Evolutionary conservation across 2,888 invertebrate species (phyloP).

Genomic region (Globia sparganii): DNA sequence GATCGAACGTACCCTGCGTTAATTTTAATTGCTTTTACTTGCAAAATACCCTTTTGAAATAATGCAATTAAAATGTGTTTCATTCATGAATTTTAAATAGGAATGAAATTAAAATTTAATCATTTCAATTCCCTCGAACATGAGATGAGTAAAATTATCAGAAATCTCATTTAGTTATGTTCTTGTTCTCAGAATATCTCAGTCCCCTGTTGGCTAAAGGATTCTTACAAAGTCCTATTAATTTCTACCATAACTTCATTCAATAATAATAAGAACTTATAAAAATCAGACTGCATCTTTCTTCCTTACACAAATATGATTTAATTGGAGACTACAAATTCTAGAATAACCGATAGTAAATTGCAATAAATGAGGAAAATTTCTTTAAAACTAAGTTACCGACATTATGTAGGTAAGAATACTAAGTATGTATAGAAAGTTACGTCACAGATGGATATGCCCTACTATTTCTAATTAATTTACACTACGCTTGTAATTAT

Average conservation of each 20-base stretch:
- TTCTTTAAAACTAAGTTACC: not conserved
- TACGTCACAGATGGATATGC: not conserved
- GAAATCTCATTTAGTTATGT: conserved; percentile 6
- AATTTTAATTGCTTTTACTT: conserved; percentile 16
- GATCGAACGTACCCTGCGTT: not conserved
- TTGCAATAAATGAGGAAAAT: conserved; percentile 12
- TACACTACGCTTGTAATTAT: not conserved
- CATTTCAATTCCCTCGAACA: too few species aligned
- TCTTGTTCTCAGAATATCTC: conserved; percentile 2
- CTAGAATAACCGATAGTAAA: not conserved
- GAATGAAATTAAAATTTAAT: not conserved
- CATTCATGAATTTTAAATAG: not conserved
- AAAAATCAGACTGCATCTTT: not conserved
- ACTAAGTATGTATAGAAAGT: not conserved
- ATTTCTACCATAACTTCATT: not conserved
- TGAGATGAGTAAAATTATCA: not conserved
- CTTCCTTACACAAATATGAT: not conserved
- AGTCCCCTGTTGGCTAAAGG: not conserved
- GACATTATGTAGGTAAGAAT: not conserved
- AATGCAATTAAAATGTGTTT: not conserved
- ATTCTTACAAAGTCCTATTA: not conserved
- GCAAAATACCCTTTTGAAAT: not conserved
- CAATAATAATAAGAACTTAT: not conserved
- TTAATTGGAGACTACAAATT: conserved; percentile 3
- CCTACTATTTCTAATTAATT: not conserved